Base-by-base conservation (phyloP, 2,888 invertebrate species). In the Parochlus steinenii region DNA sequence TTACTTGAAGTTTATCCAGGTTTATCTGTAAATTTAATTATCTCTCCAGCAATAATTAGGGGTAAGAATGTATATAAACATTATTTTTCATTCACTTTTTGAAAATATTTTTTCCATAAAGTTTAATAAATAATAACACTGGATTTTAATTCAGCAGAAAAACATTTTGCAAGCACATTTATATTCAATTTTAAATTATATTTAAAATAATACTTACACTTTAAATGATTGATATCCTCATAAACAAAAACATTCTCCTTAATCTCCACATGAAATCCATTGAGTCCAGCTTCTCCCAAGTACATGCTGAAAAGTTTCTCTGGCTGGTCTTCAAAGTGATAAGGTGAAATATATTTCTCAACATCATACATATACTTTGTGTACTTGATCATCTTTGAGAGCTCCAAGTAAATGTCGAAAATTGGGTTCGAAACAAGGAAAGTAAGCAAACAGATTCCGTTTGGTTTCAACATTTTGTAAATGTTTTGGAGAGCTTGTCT, bases 341-440 rank as follows among this genome's bases (percentile, higher is more conserved):
- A 74, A 0, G 74, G 72, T 0, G 78, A 74, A 11, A 80, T 64
- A 48, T 63, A 79, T 37, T 67, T 64, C 37, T 67, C 61, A 3
- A 70, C 67, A 47, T 78, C 72, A 48, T 64, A 56, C 62, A 79
- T 72, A 51, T 75, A 80, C 2, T 51, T 46, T 17, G 60, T 54
- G 73, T 80, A 83, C 46, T 65, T 65, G 2, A 59, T 52, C 34
- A 61, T 59, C 33, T 58, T 53, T 1, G 72, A 61, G 40, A 82
- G 53, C n/a, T 57, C 59, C 29, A 71, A 63, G 51, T 76, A 81
- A 2, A 77, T 66, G 24, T 75, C 69, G 49, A 69, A 82, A 6
- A 78, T 65, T 0, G 73, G 71, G 55, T 74, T 74, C 39, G 64
- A 66, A 0, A 75, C 76, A 18, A 79, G 53, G 47, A 81, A 79